These are phyloP conservation scores for Tokudaia muenninki DNA, from an alignment of 2,797 vertebrate species.

Conservation along the genomic window DNA sequence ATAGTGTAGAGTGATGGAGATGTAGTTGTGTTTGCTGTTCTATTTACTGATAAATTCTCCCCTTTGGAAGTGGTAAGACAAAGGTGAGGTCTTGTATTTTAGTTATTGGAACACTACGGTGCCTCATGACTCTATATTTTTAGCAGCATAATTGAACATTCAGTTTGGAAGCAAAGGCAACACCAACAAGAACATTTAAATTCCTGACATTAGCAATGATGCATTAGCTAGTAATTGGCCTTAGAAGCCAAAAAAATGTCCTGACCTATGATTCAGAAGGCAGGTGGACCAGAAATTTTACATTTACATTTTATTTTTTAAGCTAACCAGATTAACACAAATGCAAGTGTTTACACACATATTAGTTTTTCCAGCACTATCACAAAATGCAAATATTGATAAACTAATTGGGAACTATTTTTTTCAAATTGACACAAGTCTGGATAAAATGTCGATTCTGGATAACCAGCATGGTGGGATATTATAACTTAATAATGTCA, in stretches of 20 bases:
- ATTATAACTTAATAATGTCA: neutral
- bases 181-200: neutral
- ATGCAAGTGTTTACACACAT: conserved; percentile 21
- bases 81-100: neutral
- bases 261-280: neutral
- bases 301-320: conserved; percentile 11
- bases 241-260: conserved; percentile 14
- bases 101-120: neutral
- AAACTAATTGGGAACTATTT: neutral
- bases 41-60: neutral
- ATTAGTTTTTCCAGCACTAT: conserved; percentile 18
- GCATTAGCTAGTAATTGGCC: neutral
- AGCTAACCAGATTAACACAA: conserved; percentile 9
- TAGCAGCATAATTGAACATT: neutral
- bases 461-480: neutral
- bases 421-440: conserved; percentile 5
- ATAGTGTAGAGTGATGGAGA: neutral
- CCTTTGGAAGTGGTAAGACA: neutral
- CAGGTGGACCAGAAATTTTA: conserved; percentile 6
- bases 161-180: conserved; percentile 21
- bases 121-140: neutral
- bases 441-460: neutral
- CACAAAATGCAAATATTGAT: conserved; percentile 1
- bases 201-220: neutral
- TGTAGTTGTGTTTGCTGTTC: neutral